Percentiles rank a stretch among this genome's conserved stretches.
Conservation (phyloP, 2,797 vertebrate genomes). For the Pyrocephalus nanus region DNA sequence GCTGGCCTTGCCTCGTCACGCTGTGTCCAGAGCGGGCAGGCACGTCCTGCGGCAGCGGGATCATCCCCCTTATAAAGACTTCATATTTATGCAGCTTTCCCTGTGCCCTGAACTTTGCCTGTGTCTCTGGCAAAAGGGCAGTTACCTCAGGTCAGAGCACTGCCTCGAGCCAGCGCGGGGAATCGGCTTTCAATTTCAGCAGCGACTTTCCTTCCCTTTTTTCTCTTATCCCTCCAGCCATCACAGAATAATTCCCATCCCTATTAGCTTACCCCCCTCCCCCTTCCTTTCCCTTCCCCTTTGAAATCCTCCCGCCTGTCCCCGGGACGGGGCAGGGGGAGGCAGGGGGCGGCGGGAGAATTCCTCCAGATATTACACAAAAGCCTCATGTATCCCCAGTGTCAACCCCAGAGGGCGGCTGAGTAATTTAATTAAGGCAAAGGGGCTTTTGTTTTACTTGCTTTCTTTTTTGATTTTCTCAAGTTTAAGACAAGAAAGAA, state of each 20-base stretch:
- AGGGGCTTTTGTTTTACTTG: constrained; percentile 74
- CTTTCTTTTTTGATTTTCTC: constrained; percentile 63
- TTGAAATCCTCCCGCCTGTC: constrained; percentile 78
- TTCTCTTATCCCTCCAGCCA: constrained; percentile 69
- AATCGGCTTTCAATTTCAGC: constrained; percentile 77
- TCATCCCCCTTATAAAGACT: constrained; percentile 10
- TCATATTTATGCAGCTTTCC: constrained; percentile 72
- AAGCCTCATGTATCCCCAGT: constrained; percentile 78
- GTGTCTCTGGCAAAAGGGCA: constrained; percentile 69
- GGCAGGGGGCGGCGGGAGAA: constrained; percentile 57
- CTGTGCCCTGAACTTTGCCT: constrained; percentile 58
- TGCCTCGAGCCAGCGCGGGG: constrained; percentile 67
- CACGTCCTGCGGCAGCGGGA: background rate
- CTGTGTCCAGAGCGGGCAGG: background rate
- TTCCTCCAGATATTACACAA: constrained; percentile 76
- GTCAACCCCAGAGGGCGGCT: constrained; percentile 75
- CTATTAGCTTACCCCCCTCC: constrained; percentile 67
- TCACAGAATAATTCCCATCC: constrained; percentile 72
- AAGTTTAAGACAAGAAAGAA: constrained; percentile 66
- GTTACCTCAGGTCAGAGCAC: constrained; percentile 77
- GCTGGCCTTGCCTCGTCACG: background rate
- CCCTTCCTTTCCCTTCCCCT: constrained; percentile 72
- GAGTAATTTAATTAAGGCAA: constrained; percentile 80
- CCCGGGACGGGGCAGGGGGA: constrained; percentile 58
- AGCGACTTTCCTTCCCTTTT: constrained; percentile 66